Evolutionary conservation across 1,140 invertebrate genomes (phyloP), one percentile per base, ranked within the genome.

Genomic region (Nixonia krombeini): DNA sequence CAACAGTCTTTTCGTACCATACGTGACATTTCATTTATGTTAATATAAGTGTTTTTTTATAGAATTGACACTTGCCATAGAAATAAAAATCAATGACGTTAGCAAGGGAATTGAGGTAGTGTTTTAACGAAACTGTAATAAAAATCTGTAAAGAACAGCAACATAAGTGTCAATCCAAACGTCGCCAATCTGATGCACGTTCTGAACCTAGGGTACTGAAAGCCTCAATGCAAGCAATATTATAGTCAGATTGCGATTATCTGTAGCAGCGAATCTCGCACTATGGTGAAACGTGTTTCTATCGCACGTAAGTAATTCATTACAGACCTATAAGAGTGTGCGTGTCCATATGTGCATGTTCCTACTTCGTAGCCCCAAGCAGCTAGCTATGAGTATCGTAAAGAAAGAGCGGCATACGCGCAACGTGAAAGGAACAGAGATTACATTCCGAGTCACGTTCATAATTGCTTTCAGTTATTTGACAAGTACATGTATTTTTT

Each of bases 311-410:
- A 56, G 16, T 40, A 13, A 33, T 16, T 29, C 3, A 17, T 66
- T 66, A 65, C 41, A 50, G 41, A 47, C n/a, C 61, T 57, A 52
- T 70, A 64, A 67, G 56, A 51, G 56, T 63, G 62, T 69, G 62
- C 62, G 65, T 71, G 63, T 62, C 61, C 21, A 64, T 56, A 66
- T 74, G 70, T 44, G 69, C 78, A 51, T 57, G 73, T 83, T 74
- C 74, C 74, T 84, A 80, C 74, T 71, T 78, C 75, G 46, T 71
- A 81, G 72, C 78, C 82, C 83, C 82, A 85, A 85, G 82, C 83
- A 83, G 73, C 79, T 84, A 83, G 79, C 75, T 81, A 81, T 82
- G 76, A 78, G 63, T 73, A 68, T 76, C 61, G 64, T 74, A 72
- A 65, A 68, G 72, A 76, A 75, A 66, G 73, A 74, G 75, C 76